These are phyloP conservation scores for Bradynema listronoti DNA, from an alignment of 1,140 invertebrate genomes.

Conservation along the genomic window DNA sequence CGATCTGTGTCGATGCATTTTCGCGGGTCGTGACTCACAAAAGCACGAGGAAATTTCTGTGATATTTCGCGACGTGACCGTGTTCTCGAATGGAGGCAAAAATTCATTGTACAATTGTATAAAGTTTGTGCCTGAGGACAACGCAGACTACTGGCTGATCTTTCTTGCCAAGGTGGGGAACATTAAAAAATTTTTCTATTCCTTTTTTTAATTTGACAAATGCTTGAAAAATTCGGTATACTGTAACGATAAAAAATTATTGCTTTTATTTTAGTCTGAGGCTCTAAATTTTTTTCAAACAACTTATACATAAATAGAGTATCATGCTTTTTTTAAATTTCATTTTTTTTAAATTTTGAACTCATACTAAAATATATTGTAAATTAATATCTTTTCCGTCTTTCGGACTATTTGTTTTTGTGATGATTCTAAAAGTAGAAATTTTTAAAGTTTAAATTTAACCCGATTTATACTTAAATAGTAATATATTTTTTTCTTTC, in stretches of 20 bases:
- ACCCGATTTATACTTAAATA: no score
- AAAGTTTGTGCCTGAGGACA: constrained; percentile 37
- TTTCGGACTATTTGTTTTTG: no score
- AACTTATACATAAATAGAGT: no score
- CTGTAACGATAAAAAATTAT: no score
- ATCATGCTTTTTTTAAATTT: neutral
- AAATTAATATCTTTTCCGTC: no score
- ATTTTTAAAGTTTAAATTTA: no score
- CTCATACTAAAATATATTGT: no score
- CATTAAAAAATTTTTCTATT: constrained; percentile 9
- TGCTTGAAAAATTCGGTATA: no score
- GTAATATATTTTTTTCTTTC: no score
- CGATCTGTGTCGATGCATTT: constrained; percentile 30
- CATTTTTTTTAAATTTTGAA: neutral
- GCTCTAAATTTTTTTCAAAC: no score
- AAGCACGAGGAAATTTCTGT: constrained; percentile 19
- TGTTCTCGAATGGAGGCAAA: constrained; percentile 12
- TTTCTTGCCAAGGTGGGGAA: constrained; percentile 31
- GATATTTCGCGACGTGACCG: constrained; percentile 22
- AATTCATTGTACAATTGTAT: constrained; percentile 7
- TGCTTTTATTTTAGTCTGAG: no score
- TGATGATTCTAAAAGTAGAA: no score
- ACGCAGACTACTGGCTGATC: constrained; percentile 28
- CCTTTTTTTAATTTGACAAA: neutral
- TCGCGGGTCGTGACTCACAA: constrained; percentile 6